phyloP scores from a whole-genome alignment of 2,113 vertebrate genomes.

The Tupaia tana region DNA sequence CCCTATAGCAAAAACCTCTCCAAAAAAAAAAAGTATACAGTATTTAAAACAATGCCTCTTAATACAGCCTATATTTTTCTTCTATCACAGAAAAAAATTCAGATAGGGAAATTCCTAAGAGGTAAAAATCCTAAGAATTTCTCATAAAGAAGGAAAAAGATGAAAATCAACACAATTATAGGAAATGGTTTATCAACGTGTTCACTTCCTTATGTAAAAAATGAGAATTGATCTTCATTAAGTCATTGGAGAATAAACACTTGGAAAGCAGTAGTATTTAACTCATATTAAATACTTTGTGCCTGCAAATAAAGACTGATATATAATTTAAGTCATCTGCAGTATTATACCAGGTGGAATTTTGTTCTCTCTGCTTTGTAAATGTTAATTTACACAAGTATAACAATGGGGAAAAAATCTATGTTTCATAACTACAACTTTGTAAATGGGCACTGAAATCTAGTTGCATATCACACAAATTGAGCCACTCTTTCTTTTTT shows the following conservation, averaged over 20 bases:
- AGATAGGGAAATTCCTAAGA: constrained; percentile 16
- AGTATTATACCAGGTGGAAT: background rate
- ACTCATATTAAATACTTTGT: constrained; percentile 56
- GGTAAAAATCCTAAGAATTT: constrained; percentile 5
- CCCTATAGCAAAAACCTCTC: too few relatives aligned
- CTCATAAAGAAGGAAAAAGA: constrained; percentile 32
- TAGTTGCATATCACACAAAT: constrained; percentile 28
- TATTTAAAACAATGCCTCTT: constrained; percentile 35
- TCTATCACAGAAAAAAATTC: background rate
- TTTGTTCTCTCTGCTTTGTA: constrained; percentile 64
- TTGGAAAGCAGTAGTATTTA: constrained; percentile 52
- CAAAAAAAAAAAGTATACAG: background rate
- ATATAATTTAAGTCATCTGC: constrained; percentile 25
- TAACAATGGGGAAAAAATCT: constrained; percentile 10
- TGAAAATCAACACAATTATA: constrained; percentile 29
- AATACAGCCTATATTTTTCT: background rate
- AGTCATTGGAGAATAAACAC: constrained; percentile 37
- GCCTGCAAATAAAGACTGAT: background rate
- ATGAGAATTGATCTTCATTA: constrained; percentile 39
- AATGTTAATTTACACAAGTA: constrained; percentile 59
- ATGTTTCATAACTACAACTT: constrained; percentile 29
- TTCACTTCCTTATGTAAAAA: constrained; percentile 55
- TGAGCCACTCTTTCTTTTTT: background rate
- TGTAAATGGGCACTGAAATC: background rate
- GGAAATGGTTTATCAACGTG: background rate